These are phyloP conservation scores for Umimayanthus kanabou DNA, from an alignment of 92 coral and sea anemone species.

Conservation along the genomic window DNA sequence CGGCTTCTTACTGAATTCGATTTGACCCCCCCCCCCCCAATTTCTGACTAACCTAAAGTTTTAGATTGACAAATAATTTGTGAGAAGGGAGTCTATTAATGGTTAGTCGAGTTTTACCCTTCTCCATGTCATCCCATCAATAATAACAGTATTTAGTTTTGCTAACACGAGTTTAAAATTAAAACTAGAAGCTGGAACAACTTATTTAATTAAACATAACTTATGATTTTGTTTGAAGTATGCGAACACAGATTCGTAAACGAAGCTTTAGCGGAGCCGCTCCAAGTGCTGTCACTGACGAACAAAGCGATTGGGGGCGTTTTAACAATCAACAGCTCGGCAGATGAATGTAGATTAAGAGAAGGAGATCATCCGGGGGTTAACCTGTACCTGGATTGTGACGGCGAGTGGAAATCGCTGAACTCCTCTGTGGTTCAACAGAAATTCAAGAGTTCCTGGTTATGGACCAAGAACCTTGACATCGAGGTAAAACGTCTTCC, in stretches of 20 bases:
- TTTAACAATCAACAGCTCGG: neutral
- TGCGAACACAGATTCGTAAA: neutral
- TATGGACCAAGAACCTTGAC: neutral
- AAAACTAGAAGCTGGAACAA: neutral
- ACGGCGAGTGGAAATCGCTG: slow-evolving; percentile 10
- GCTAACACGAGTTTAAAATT: neutral
- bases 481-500: neutral
- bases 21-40: too few relatives aligned
- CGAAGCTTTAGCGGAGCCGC: neutral
- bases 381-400: slow-evolving; percentile 1
- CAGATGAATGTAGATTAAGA: neutral
- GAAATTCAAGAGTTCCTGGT: slow-evolving; percentile 1
- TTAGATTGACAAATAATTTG: too few relatives aligned
- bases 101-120: too few relatives aligned
- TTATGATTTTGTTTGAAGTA: neutral
- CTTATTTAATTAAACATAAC: neutral
- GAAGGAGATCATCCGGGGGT: neutral
- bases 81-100: too few relatives aligned
- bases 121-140: too few relatives aligned
- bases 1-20: too few relatives aligned
- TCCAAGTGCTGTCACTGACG: neutral
- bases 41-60: too few relatives aligned
- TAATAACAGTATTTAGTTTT: too few relatives aligned
- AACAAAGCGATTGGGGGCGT: neutral
- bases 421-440: neutral